Evolutionary conservation across 1,140 invertebrate genomes (phyloP), one percentile per base, ranked within the genome.

Genomic region (Coenobita brevimanus): DNA sequence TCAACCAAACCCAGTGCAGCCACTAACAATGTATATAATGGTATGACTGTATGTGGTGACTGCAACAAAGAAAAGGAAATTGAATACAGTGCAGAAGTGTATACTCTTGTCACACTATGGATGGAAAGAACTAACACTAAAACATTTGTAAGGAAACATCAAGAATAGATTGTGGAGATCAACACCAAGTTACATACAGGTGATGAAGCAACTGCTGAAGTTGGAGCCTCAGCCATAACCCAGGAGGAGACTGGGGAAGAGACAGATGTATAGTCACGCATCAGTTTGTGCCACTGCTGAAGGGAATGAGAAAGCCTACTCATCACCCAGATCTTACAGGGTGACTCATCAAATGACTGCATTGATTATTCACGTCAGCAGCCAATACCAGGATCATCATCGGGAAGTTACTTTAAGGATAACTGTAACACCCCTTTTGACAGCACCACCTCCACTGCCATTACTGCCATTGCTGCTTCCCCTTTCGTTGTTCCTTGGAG

Each of bases 21-120:
- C n/a, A 24, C 69, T 36, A n/a, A 64, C 13, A 50, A 76, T 24
- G 6, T n/a, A 33, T 85, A 85, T 62, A 27, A 76, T 13, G 82
- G 62, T 15, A 85, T 85, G 82, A 85, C 60, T 57, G 71, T 36
- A 8, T 30, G 36, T 36, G 15, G 38, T 30, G 54, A 64, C 21
- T 82, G 24, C 64, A 76, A 38, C 4, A 4, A 76, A 21, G 38
- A n/a, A 2, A 71, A 64, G 62, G n/a, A 8, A n/a, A n/a, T n/a
- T n/a, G n/a, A 82, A 54, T 71, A 82, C 43, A 71, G 80, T 50
- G 62, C 62, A 30, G 80, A 82, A 46, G 80, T 82, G 15, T 82
- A 82, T 62, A 71, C 62, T 43, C 64, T 82, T 13, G 64, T 82
- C 15, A 33, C 80, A 82, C 62, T 64, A 2, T 71, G 80, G 80